Evolutionary conservation across 2,888 invertebrate species (phyloP), one percentile per base, ranked within the genome.

Genomic region (Alentia gelatinosa): DNA sequence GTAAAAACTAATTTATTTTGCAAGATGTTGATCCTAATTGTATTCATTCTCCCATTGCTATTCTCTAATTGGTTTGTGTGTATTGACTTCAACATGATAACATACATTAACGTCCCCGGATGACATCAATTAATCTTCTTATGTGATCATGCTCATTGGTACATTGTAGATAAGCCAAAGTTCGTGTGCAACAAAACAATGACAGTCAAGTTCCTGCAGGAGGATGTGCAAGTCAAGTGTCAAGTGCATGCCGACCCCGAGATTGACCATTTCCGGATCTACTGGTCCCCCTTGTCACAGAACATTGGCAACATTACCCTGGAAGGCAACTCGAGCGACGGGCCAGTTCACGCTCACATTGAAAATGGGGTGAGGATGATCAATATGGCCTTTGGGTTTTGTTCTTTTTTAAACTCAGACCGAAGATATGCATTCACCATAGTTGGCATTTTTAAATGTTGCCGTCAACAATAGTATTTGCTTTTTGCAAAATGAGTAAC

Each of bases 101-200:
- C n/a, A n/a, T n/a, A n/a, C n/a, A n/a, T n/a, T n/a, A n/a, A n/a
- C n/a, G n/a, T n/a, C 56, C 56, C 56, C 56, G 19, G 19, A n/a
- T n/a, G n/a, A n/a, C n/a, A n/a, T n/a, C n/a, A n/a, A n/a, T n/a
- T 74, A 26, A 23, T n/a, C 26, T 74, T 33, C 7, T n/a, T 30
- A 74, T 12, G 74, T 12, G 26, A 74, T 7, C 30, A 47, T 12
- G 47, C 47, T 35, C 19, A 15, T 26, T 40, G n/a, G n/a, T n/a
- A n/a, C 68, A 75, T 74, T 88, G 23, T 50, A 91, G 91, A 91
- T 86, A 90, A 83, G 40, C 91, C 91, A 47, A 91, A 91, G 86
- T 91, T 91, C 35, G 89, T 68, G 26, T 91, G 91, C 47, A 63
- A 83, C 39, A 47, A 89, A 63, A 42, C 40, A 7, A 26, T 56